Evolutionary conservation across 2,113 vertebrate genomes (phyloP), one percentile per base, ranked within the genome.

Genomic region (Microcebus tavaratra): DNA sequence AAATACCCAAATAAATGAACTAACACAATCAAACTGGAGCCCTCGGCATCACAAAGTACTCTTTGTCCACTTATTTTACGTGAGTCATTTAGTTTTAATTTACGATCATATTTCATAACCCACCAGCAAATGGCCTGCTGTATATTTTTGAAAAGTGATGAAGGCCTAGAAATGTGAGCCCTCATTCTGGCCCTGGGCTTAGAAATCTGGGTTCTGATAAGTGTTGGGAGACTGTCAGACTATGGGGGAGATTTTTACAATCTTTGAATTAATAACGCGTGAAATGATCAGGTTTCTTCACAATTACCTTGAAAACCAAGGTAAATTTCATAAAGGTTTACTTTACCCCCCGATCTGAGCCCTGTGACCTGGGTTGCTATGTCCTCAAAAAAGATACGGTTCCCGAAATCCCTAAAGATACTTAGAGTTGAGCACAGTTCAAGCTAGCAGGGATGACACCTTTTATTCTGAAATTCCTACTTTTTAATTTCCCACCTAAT

Each of bases 51-150:
- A 97, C 97, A 96, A 97, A 98, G 97, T 8, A 18, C 70, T 80
- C 57, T 96, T 97, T 97, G 97, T 93, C 95, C 70, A 27, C 95
- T 97, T 96, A 88, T 95, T 97, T 97, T 83, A 84, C 68, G 4
- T 36, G 97, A 96, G 75, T 79, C 96, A 72, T 95, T 98, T 75
- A 79, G 88, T 91, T 96, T 94, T 97, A 48, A 95, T 94, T 96
- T 96, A 97, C 3, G 92, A 91, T 96, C 94, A 91, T 95, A 96
- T 96, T 98, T 97, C 96, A 97, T 96, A 96, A 97, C 75, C 88
- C 63, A 87, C 81, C 91, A 29, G 92, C 90, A 95, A 96, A 96
- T 7, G 53, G 95, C 45, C 85, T 96, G 81, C 59, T 90, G 92
- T 94, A 95, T 78, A 87, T 94, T 78, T 87, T 59, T 79, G 78